Conservation (phyloP, 2,797 vertebrate species). For the Babyrousa celebensis region DNA sequence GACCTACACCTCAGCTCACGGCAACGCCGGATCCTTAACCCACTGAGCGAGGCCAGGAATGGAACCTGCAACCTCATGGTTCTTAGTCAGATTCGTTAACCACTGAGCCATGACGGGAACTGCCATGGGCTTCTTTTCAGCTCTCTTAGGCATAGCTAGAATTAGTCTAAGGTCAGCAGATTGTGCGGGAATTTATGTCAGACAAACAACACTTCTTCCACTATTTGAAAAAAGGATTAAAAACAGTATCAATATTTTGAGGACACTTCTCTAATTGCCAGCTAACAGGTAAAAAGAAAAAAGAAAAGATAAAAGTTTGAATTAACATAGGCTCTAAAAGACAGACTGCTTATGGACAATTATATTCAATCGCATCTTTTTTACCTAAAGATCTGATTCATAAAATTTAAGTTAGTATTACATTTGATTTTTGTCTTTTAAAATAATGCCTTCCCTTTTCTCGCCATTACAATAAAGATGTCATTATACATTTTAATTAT, state of each 20-base stretch:
- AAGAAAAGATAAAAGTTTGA: background rate
- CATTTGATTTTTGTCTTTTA: slow-evolving; percentile 53
- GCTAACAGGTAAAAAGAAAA: slow-evolving; percentile 12
- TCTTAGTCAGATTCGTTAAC: too few relatives aligned
- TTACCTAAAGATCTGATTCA: background rate
- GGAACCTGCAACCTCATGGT: too few relatives aligned
- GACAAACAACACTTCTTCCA: slow-evolving; percentile 7
- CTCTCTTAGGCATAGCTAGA: slow-evolving; percentile 10
- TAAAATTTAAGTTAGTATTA: slow-evolving; percentile 25
- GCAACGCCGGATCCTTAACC: too few relatives aligned
- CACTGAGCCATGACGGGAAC: too few relatives aligned
- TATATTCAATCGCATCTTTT: background rate
- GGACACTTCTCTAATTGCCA: background rate
- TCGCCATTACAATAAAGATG: background rate
- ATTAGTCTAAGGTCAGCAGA: slow-evolving; percentile 35
- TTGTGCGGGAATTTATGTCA: background rate
- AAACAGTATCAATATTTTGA: slow-evolving; percentile 16
- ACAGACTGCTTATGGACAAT: background rate
- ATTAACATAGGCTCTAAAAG: slow-evolving; percentile 4
- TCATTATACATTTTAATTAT: slow-evolving; percentile 53
- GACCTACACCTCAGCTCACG: too few relatives aligned
- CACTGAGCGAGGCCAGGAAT: too few relatives aligned
- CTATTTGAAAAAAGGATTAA: slow-evolving; percentile 14
- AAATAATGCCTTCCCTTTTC: slow-evolving; percentile 20
- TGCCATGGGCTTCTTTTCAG: background rate